phyloP scores from a whole-genome alignment of 1,140 invertebrate genomes.

The Tetramorium simillimum region DNA sequence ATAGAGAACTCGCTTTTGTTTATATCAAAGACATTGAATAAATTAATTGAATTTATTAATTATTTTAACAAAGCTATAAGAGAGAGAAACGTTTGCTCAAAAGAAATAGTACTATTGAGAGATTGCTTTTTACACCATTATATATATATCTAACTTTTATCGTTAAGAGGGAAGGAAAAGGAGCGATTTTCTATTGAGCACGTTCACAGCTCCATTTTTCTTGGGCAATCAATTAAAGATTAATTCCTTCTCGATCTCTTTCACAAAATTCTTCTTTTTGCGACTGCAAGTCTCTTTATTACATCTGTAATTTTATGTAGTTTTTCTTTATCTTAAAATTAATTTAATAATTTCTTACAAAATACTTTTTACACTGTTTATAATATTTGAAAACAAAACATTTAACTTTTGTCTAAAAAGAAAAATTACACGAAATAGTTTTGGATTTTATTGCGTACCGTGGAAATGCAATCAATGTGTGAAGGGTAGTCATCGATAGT shows the following conservation, averaged over 20 bases:
- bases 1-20: slow-evolving; percentile 13
- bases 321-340: neutral
- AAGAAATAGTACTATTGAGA: slow-evolving; percentile 13
- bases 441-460: neutral
- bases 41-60: neutral
- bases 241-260: slow-evolving; percentile 24
- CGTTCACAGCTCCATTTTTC: slow-evolving; percentile 17
- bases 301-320: neutral
- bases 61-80: neutral
- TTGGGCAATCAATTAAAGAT: slow-evolving; percentile 36
- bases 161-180: slow-evolving; percentile 13
- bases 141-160: slow-evolving; percentile 4
- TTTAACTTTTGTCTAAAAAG: neutral
- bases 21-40: neutral
- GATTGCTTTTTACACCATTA: slow-evolving; percentile 21
- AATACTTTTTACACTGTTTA: neutral
- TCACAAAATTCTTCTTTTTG: neutral
- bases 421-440: neutral
- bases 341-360: slow-evolving; percentile 1
- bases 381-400: neutral
- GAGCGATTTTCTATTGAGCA: slow-evolving; percentile 35
- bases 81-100: neutral
- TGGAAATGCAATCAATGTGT: neutral
- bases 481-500: neutral
- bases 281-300: slow-evolving; percentile 5